A percentile compares a stretch with the other conserved stretches of the same genome.
Conservation (phyloP, 2,888 invertebrate genomes). For the Phytoseiulus persimilis region DNA sequence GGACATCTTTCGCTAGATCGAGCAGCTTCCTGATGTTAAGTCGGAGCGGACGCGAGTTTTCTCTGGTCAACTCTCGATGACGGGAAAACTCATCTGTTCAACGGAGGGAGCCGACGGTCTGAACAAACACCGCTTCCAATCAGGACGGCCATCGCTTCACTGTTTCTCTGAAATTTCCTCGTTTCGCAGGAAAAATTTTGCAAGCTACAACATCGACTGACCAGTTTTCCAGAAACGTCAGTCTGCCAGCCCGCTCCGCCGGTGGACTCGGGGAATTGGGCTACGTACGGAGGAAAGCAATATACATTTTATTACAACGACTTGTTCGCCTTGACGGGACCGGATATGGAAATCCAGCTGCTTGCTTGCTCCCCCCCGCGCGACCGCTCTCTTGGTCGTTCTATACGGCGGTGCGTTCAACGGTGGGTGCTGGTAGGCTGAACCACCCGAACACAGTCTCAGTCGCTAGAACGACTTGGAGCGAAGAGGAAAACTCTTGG, state of each 20-base stretch:
- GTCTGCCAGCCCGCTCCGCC: background rate
- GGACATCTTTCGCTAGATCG: background rate
- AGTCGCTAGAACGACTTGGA: no score
- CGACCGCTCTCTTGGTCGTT: background rate
- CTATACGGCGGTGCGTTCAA: background rate
- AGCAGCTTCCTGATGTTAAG: background rate
- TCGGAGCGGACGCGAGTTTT: background rate
- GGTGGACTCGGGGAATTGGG: background rate
- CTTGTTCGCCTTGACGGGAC: conserved; percentile 5
- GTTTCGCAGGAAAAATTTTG: background rate
- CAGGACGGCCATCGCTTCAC: background rate
- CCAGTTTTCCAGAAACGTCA: background rate
- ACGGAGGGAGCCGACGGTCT: background rate
- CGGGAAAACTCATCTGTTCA: background rate
- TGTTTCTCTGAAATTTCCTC: background rate
- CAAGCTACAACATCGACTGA: background rate
- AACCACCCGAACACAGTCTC: background rate
- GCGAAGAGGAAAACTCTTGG: no score
- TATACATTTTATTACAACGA: conserved; percentile 5
- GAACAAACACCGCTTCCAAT: background rate
- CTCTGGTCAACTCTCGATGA: background rate
- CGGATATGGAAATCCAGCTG: background rate
- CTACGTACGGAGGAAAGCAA: background rate
- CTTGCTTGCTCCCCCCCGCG: background rate
- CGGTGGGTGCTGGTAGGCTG: background rate